These are phyloP conservation scores for Cotesia typhae DNA, from an alignment of 1,140 invertebrate species.

Conservation along the genomic window DNA sequence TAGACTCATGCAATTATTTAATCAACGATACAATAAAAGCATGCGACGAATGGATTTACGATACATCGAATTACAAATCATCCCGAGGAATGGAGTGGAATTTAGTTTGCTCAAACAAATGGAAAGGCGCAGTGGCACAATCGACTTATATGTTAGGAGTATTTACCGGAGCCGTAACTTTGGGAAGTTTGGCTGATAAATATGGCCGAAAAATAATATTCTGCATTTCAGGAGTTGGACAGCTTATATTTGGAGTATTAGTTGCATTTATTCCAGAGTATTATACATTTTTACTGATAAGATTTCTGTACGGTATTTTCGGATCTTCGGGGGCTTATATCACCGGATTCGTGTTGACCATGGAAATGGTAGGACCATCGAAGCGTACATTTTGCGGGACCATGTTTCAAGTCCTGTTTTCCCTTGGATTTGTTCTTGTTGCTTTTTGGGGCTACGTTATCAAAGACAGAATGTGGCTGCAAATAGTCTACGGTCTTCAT, in stretches of 20 bases:
- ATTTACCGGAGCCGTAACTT: slow-evolving; percentile 81
- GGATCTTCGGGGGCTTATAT: slow-evolving; percentile 86
- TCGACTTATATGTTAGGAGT: slow-evolving; percentile 90
- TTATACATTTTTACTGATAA: slow-evolving; percentile 73
- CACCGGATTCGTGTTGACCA: slow-evolving; percentile 84
- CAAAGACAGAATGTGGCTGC: slow-evolving; percentile 76
- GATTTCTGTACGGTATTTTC: slow-evolving; percentile 82
- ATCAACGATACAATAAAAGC: slow-evolving; percentile 59
- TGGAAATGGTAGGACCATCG: slow-evolving; percentile 85
- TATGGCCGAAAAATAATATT: slow-evolving; percentile 84
- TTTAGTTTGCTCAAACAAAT: slow-evolving; percentile 82
- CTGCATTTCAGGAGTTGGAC: slow-evolving; percentile 76
- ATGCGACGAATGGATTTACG: slow-evolving; percentile 77
- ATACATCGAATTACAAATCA: slow-evolving; percentile 74
- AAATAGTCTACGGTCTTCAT: slow-evolving; percentile 83
- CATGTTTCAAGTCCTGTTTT: slow-evolving; percentile 82
- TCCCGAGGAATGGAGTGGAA: slow-evolving; percentile 84
- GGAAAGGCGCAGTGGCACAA: slow-evolving; percentile 83
- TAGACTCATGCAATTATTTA: slow-evolving; percentile 68
- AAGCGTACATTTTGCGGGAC: slow-evolving; percentile 85
- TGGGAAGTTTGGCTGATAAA: slow-evolving; percentile 89
- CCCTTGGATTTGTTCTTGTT: slow-evolving; percentile 83
- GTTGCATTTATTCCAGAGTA: slow-evolving; percentile 81
- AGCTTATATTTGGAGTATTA: slow-evolving; percentile 75
- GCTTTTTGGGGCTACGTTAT: slow-evolving; percentile 84